Percentiles rank a stretch among this genome's conserved stretches.
Conservation (phyloP, 2,113 vertebrate genomes). For the Phoenicopterus ruber region DNA sequence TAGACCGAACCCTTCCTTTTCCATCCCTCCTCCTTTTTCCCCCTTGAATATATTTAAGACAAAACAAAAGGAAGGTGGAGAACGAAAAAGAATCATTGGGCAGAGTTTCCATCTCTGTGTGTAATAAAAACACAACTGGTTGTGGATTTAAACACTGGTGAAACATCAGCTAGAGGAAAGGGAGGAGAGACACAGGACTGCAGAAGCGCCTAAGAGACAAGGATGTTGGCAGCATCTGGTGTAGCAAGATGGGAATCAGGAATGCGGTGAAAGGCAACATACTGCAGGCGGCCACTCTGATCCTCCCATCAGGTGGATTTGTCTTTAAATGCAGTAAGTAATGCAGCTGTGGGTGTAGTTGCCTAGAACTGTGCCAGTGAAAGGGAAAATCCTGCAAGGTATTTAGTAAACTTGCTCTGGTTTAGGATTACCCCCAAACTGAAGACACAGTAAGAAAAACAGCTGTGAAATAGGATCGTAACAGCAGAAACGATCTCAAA, state of each 20-base stretch:
- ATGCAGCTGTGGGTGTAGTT: neutral
- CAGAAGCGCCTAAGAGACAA: neutral
- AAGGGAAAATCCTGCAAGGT: neutral
- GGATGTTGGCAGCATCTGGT: neutral
- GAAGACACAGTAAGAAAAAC: neutral
- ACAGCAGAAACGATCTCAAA: neutral
- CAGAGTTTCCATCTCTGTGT: neutral
- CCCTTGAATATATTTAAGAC: conserved; percentile 9
- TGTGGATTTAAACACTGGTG: neutral
- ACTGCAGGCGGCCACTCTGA: neutral
- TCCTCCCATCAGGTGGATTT: neutral
- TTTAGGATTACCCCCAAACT: neutral
- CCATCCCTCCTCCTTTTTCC: conserved; percentile 14
- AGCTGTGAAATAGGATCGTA: neutral
- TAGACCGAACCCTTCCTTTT: conserved; percentile 55
- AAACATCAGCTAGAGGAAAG: neutral
- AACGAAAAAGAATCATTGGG: neutral
- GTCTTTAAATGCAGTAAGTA: neutral
- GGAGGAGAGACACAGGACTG: neutral
- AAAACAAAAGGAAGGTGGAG: conserved; percentile 41
- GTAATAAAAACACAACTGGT: neutral
- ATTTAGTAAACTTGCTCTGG: neutral
- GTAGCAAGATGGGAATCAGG: neutral
- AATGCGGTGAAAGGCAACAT: neutral
- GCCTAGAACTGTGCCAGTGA: neutral